phyloP scores from a whole-genome alignment of 1,140 invertebrate species.

The Trachymyrmex cornetzi region DNA sequence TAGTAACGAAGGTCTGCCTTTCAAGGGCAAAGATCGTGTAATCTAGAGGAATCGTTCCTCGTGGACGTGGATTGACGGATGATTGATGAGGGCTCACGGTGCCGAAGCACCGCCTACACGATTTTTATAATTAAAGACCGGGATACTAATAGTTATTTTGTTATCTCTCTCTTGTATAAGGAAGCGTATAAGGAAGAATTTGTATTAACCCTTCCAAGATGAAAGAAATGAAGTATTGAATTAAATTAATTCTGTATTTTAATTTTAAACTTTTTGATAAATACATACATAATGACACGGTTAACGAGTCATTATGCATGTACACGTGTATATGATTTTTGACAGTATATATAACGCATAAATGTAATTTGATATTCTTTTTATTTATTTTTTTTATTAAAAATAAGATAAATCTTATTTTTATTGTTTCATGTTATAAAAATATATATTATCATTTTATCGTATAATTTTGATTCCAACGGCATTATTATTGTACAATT shows the following conservation, averaged over 20 bases:
- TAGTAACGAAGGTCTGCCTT: constrained; percentile 51
- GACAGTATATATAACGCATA: not conserved
- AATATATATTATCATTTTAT: constrained; percentile 17
- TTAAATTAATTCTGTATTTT: constrained; percentile 61
- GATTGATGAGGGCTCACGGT: constrained; percentile 71
- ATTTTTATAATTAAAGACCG: constrained; percentile 74
- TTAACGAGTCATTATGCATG: not conserved
- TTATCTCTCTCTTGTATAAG: not conserved
- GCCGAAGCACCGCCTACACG: constrained; percentile 71
- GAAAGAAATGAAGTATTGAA: constrained; percentile 32
- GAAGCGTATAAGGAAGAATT: not conserved
- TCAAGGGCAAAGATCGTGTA: constrained; percentile 66
- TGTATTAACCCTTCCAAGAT: constrained; percentile 24
- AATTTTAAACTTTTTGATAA: not conserved
- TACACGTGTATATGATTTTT: not conserved
- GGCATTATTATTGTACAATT: not conserved
- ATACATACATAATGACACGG: not conserved
- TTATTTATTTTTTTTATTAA: too few relatives aligned
- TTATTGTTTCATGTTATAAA: not conserved
- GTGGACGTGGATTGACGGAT: constrained; percentile 67
- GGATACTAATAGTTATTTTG: constrained; percentile 69
- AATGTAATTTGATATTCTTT: not conserved
- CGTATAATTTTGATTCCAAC: not conserved
- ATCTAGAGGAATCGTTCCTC: constrained; percentile 50
- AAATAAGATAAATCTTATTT: too few relatives aligned